Base-by-base conservation (phyloP, 2,113 vertebrate genomes). In the Lepisosteus oculatus region DNA sequence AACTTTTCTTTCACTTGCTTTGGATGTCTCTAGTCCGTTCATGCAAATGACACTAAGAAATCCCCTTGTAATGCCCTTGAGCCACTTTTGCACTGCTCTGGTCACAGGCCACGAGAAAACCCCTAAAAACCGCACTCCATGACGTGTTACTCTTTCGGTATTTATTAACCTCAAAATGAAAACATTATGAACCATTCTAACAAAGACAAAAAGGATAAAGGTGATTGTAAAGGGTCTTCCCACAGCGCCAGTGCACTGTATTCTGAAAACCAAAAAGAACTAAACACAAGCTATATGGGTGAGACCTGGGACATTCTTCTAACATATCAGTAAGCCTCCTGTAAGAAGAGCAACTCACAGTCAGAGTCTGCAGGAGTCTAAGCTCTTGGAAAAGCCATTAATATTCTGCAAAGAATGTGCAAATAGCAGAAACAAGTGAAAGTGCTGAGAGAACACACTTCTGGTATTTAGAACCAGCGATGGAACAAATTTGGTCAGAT, bases 401-500 rank as follows among this genome's bases (percentile, higher is more conserved):
- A 91, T 89, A 87, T 90, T 87, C 83, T 85, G 84, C 84, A 84
- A 87, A 89, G 86, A 89, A 88, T 89, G 87, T 89, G 88, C 88
- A 91, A 88, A 91, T 90, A 86, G 84, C 79, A 88, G 82, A 89
- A 89, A 90, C 74, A 74, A 88, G 84, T 83, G 82, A 80, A 87
- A 84, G 87, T 83, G 87, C 85, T 81, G 84, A 82, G 82, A 86
- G 83, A 88, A 91, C 89, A 89, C 90, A 92, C 90, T 90, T 86
- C 88, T 91, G 85, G 86, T 90, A 90, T 89, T 92, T 89, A 90
- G 84, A 91, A 87, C 88, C 89, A 88, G 85, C 83, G 86, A 92
- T 91, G 90, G 90, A 93, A 92, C 90, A 93, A 91, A 93, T 93
- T 92, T 93, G 91, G 91, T 92, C 90, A 93, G 91, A 93, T 93